Base-by-base conservation (phyloP, 2,888 invertebrate genomes). In the Elysia crispata region DNA sequence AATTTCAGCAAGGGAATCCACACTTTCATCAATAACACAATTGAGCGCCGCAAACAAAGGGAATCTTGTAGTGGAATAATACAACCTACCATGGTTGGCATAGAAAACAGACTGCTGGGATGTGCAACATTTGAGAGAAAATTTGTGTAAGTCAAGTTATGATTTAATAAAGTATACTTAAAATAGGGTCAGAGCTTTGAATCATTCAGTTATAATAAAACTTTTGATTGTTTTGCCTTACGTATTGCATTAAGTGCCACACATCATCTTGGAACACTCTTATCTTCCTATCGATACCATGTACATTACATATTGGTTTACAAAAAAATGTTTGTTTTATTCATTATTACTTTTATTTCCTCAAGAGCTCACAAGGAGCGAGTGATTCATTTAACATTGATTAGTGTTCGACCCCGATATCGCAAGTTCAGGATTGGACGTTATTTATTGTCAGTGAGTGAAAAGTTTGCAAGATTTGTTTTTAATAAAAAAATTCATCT, bases 91-190 rank as follows among this genome's bases (percentile, higher is more conserved):
- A 41, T 78, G 80, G 82, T 92, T 18, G 92, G 92, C 1, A 86
- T 91, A 50, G 92, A 92, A 83, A 89, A 90, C 79, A 86, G 92
- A 79, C 87, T 92, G 25, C 86, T 92, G 20, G 92, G 89, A 5
- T 90, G 90, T 82, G 88, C 87, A 8, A 91, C 92, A 18, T 92
- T 89, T 85, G 90, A 91, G 77, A 92, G 92, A 82, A 91, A 91
- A 84, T 92, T 90, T 86, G 88, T 90, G 91, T 91, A 86, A 86
- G 87, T 84, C 54, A 33, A 66, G n/a, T n/a, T 25, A 20, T 23
- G 20, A n/a, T 25, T 20, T 25, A 28, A 66, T 5, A 15, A 18
- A 66, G 66, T 23, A 8, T 15, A 28, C 18, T 25, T 66, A 6
- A 20, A 66, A 54, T 13, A 13, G 54, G 54, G 13, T n/a, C n/a